These are phyloP conservation scores for Sebastes iracundus DNA, from an alignment of 2,797 vertebrate species.

Conservation along the genomic window DNA sequence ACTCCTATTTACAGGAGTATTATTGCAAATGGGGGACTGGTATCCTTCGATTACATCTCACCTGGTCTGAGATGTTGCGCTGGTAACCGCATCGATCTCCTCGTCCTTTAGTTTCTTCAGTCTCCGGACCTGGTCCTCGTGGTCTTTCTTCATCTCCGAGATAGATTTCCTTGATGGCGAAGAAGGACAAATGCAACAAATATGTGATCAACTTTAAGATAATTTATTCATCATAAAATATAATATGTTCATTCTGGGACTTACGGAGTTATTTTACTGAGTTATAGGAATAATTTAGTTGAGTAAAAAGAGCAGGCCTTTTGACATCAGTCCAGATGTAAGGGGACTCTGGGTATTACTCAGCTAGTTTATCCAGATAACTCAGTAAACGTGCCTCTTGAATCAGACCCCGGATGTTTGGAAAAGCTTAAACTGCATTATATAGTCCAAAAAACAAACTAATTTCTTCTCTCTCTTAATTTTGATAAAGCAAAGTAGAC, in stretches of 20 bases:
- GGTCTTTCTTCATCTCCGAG: slow-evolving; percentile 89
- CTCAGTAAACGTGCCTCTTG: not conserved
- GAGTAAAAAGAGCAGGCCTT: not conserved
- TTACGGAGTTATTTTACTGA: not conserved
- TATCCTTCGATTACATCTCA: slow-evolving; percentile 35
- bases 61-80: slow-evolving; percentile 91
- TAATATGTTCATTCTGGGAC: not conserved
- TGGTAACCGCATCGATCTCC: slow-evolving; percentile 92
- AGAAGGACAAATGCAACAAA: not conserved
- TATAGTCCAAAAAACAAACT: not conserved
- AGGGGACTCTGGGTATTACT: not conserved
- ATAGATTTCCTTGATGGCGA: slow-evolving; percentile 82
- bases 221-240: not conserved
- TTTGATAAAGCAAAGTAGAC: not conserved
- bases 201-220: not conserved
- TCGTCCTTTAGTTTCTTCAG: slow-evolving; percentile 89
- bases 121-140: slow-evolving; percentile 89
- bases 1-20: not conserved
- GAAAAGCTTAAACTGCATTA: not conserved
- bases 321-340: not conserved
- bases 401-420: not conserved
- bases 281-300: not conserved
- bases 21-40: not conserved
- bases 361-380: not conserved
- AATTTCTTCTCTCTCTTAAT: not conserved